These are phyloP conservation scores for Lycia hirtaria DNA, from an alignment of 2,888 invertebrate genomes.

Conservation along the genomic window DNA sequence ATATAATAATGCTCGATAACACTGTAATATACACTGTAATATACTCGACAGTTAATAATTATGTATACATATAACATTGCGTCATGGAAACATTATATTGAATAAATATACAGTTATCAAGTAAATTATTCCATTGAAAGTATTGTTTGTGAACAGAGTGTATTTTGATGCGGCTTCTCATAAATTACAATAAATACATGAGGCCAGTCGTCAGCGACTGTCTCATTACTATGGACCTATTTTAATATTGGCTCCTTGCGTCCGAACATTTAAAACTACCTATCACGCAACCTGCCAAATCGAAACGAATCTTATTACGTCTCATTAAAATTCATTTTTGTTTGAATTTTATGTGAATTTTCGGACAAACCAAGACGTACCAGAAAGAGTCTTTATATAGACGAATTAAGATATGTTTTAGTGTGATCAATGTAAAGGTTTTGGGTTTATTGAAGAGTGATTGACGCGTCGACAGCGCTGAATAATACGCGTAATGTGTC, in stretches of 20 bases:
- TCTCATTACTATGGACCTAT: slow-evolving; percentile 72
- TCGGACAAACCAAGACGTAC: background rate
- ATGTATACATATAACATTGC: background rate
- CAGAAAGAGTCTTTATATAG: background rate
- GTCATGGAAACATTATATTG: background rate
- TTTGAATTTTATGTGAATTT: background rate
- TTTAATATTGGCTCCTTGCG: slow-evolving; percentile 56
- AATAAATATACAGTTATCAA: background rate
- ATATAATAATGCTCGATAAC: no score
- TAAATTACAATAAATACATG: slow-evolving; percentile 74
- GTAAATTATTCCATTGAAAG: slow-evolving; percentile 15
- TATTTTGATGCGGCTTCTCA: slow-evolving; percentile 51
- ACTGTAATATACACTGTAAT: no score
- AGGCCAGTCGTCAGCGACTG: slow-evolving; percentile 54
- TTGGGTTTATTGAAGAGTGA: slow-evolving; percentile 56
- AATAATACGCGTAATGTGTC: slow-evolving; percentile 59
- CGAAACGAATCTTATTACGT: background rate
- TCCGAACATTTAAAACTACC: slow-evolving; percentile 1
- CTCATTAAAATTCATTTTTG: background rate
- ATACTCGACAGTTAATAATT: background rate
- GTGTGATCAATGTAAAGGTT: slow-evolving; percentile 2
- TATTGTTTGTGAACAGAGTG: slow-evolving; percentile 45
- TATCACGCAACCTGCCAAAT: background rate
- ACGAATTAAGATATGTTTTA: slow-evolving; percentile 10
- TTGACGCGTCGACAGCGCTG: slow-evolving; percentile 64